phyloP scores from a whole-genome alignment of 2,888 invertebrate genomes.

The Drosophila bunnanda region DNA sequence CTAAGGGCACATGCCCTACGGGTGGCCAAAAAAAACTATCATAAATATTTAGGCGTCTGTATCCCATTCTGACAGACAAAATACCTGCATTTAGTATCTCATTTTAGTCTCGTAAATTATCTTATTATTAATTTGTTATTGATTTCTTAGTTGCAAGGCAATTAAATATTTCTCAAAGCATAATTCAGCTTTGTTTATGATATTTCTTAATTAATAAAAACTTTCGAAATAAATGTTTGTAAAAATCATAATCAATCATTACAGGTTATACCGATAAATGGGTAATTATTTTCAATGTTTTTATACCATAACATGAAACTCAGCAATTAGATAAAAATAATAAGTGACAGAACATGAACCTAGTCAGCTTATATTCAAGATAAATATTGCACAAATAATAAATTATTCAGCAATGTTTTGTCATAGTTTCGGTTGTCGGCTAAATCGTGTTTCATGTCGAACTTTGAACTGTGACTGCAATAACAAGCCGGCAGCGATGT shows the following conservation, averaged over 20 bases:
- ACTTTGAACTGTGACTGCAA: constrained; percentile 14
- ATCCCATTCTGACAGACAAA: constrained; percentile 2
- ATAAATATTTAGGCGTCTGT: constrained; percentile 1
- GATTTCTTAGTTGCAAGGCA: background rate
- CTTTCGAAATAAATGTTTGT: too few species aligned
- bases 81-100: background rate
- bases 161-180: background rate
- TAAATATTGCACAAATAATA: constrained; percentile 51
- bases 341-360: background rate
- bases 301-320: background rate
- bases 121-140: background rate
- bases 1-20: background rate
- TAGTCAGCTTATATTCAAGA: constrained; percentile 38
- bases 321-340: too few species aligned
- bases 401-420: constrained; percentile 6
- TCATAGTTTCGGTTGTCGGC: constrained; percentile 12
- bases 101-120: background rate
- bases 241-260: too few species aligned
- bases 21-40: background rate
- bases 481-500: constrained; percentile 1
- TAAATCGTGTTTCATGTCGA: constrained; percentile 25
- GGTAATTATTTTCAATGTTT: background rate
- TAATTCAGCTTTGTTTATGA: too few species aligned
- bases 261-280: too few species aligned
- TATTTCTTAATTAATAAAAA: too few species aligned